Percentiles rank a stretch among this genome's conserved stretches.
These are phyloP conservation scores for Ypsolopha scabrella DNA, from an alignment of 2,888 invertebrate species.

Conservation along the genomic window DNA sequence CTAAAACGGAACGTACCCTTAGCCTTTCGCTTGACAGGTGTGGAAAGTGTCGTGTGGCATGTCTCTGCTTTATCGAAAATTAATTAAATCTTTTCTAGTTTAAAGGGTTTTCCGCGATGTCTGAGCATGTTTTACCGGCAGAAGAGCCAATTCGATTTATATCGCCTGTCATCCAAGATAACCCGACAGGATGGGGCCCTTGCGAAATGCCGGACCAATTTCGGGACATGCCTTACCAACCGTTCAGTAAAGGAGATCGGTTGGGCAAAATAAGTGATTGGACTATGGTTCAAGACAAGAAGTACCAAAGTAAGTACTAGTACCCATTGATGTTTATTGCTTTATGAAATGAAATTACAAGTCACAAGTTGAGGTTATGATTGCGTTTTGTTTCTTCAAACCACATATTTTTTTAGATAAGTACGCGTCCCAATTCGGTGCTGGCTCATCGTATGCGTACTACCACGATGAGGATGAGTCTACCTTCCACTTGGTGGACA, in stretches of 20 bases:
- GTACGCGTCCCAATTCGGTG: conserved; percentile 92
- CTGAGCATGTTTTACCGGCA: conserved; percentile 65
- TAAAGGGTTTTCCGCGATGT: conserved; percentile 31
- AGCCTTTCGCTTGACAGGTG: conserved; percentile 10
- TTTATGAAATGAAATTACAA: neutral
- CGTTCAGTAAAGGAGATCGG: conserved; percentile 98
- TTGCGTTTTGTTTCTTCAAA: neutral
- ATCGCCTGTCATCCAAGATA: conserved; percentile 83
- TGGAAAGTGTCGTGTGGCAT: conserved; percentile 44
- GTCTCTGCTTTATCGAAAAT: conserved; percentile 19
- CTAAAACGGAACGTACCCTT: too few relatives aligned
- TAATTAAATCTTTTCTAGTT: conserved; percentile 12
- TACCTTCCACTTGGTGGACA: conserved; percentile 98
- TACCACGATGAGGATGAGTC: conserved; percentile 99
- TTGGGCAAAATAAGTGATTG: conserved; percentile 99
- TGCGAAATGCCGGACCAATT: conserved; percentile 94
- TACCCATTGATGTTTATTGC: neutral
- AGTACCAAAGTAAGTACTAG: conserved; percentile 83
- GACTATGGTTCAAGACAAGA: conserved; percentile 96
- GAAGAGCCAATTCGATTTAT: conserved; percentile 75
- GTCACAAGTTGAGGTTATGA: neutral
- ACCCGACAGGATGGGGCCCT: conserved; percentile 97
- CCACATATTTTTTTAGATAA: conserved; percentile 72
- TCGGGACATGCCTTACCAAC: conserved; percentile 98
- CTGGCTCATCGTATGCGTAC: conserved; percentile 97